phyloP scores from a whole-genome alignment of 2,797 vertebrate species.

The Etheostoma perlongum region DNA sequence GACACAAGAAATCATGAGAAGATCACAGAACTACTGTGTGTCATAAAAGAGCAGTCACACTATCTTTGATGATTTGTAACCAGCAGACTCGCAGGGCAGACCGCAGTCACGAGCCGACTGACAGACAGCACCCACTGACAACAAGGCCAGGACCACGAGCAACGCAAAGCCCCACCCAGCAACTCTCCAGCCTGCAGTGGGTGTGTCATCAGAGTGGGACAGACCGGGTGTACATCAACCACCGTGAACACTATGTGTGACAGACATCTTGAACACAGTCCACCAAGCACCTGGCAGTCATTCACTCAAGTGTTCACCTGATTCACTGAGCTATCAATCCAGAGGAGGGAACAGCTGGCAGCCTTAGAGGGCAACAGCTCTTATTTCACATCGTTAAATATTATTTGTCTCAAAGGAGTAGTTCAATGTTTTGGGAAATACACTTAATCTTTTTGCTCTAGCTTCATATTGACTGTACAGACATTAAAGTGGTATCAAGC shows the following conservation, averaged over 20 bases:
- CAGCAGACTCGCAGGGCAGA: slow-evolving; percentile 75
- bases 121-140: slow-evolving; percentile 36
- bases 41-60: neutral
- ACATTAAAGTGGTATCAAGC: neutral
- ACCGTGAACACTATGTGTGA: slow-evolving; percentile 88
- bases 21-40: neutral
- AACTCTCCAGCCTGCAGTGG: slow-evolving; percentile 83
- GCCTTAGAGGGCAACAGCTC: slow-evolving; percentile 9
- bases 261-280: slow-evolving; percentile 17
- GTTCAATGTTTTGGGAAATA: slow-evolving; percentile 2
- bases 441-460: neutral
- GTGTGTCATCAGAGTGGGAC: slow-evolving; percentile 85
- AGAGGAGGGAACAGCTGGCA: slow-evolving; percentile 42
- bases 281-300: slow-evolving; percentile 31
- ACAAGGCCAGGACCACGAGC: slow-evolving; percentile 28
- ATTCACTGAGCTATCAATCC: slow-evolving; percentile 40
- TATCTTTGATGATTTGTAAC: neutral
- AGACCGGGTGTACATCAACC: slow-evolving; percentile 86
- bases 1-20: neutral
- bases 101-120: slow-evolving; percentile 50
- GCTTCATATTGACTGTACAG: neutral
- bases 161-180: slow-evolving; percentile 62
- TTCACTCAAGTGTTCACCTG: slow-evolving; percentile 35
- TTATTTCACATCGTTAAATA: slow-evolving; percentile 5
- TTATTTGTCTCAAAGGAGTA: slow-evolving; percentile 2